A percentile compares a stretch with the other conserved stretches of the same genome.
These are phyloP conservation scores for Sylvicapra grimmia DNA, from an alignment of 2,113 vertebrate genomes.

Conservation along the genomic window DNA sequence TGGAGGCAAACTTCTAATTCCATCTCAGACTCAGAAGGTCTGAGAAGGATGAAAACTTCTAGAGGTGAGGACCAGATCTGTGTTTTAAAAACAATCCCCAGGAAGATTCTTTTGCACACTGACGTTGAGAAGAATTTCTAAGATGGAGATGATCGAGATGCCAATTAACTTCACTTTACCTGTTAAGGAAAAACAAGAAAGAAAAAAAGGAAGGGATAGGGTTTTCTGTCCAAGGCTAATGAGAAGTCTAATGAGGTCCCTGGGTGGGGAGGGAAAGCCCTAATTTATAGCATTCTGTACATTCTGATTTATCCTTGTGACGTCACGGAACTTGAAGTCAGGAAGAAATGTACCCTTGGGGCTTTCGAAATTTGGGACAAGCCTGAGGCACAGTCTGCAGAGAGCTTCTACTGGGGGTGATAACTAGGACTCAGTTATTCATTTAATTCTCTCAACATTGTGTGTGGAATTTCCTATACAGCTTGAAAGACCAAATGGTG, in stretches of 20 bases:
- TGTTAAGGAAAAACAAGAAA: background rate
- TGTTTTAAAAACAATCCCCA: background rate
- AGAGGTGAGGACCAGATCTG: too few relatives aligned
- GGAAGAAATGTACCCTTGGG: background rate
- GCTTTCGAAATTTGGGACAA: background rate
- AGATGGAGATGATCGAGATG: background rate
- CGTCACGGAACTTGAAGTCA: background rate
- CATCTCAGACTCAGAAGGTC: background rate
- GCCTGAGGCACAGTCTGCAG: accelerated
- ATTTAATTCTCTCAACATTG: background rate
- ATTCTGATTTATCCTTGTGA: background rate
- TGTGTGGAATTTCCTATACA: background rate
- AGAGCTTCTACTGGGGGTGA: background rate
- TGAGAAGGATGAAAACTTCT: background rate
- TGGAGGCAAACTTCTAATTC: background rate
- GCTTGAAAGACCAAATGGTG: background rate
- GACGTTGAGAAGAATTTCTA: background rate
- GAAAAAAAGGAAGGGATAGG: background rate
- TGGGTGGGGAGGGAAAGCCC: background rate
- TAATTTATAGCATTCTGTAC: background rate
- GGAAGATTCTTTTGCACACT: background rate
- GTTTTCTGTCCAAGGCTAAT: background rate
- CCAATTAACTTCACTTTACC: background rate
- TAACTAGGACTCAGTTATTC: background rate
- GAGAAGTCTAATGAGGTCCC: background rate